Base-by-base conservation (phyloP, 2,888 invertebrate species). In the Plebejus anna region DNA sequence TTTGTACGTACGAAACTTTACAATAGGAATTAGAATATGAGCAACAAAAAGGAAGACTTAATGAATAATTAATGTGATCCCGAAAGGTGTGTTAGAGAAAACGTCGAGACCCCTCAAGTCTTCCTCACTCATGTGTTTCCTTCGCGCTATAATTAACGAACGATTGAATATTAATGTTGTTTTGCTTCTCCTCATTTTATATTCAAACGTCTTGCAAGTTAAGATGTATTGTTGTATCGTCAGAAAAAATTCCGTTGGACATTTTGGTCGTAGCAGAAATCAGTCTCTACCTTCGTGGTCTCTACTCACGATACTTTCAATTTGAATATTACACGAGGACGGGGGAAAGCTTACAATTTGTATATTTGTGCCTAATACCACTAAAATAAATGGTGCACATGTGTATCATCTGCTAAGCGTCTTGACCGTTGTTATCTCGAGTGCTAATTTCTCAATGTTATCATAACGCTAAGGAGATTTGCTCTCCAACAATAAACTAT, bases 401-500 rank as follows among this genome's bases (percentile, higher is more conserved):
- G 73, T 32, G 42, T 73, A 32, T 73, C 55, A 13, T 51, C 51
- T 73, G 73, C 6, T 73, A 73, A 55, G 51, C 5, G 28, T 55
- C 51, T 73, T 57, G 71, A 59, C 76, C 51, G 76, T 57, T 70
- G 76, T 70, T 76, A 76, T 77, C 77, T 47, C 57, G 11, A 76
- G 78, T 79, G 80, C 78, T 79, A 80, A 81, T 79, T 78, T 75
- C 80, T 77, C 79, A 79, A 77, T 82, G 81, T 81, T 82, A 82
- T 81, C 81, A 77, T 79, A 82, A 80, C 80, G 79, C 78, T 79
- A 80, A 81, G 81, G 79, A 81, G 81, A 82, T 82, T 82, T 81
- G 79, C 77, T 79, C 79, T 81, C 75, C 79, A 81, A 80, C 82
- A 81, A 82, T 83, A 80, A 82, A 82, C 82, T 80, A 81, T 81